phyloP scores from a whole-genome alignment of 2,888 invertebrate genomes.

The Athripsodes cinereus region DNA sequence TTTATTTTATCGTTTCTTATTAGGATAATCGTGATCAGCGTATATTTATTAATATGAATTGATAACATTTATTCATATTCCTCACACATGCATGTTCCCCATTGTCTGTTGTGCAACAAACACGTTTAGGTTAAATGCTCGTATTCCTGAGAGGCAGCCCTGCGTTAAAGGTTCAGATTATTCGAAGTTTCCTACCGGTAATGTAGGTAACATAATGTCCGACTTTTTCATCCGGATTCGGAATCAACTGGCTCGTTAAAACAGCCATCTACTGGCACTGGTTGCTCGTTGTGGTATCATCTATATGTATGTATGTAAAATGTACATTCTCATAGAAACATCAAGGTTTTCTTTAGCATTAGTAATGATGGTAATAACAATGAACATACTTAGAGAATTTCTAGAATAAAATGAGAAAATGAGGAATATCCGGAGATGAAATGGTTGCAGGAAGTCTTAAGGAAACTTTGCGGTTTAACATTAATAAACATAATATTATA shows the following conservation, averaged over 20 bases:
- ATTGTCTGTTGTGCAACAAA: no score
- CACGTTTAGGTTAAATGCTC: no score
- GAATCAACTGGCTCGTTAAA: slow-evolving; percentile 16
- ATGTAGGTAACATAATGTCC: slow-evolving; percentile 20
- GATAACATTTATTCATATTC: no score
- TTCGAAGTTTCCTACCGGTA: slow-evolving; percentile 14
- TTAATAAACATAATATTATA: neutral
- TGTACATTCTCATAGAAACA: neutral
- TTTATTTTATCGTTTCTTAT: no score
- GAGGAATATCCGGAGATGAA: slow-evolving; percentile 5
- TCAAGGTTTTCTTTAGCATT: neutral
- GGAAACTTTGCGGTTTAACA: neutral
- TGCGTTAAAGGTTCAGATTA: neutral
- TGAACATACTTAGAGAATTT: neutral
- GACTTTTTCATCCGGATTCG: slow-evolving; percentile 14
- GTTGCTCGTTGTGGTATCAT: neutral
- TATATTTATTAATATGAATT: no score
- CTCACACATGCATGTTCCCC: no score
- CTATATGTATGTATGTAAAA: no score
- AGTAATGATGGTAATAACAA: neutral
- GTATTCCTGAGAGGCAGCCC: neutral
- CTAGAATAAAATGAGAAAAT: slow-evolving; percentile 5
- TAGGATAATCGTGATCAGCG: no score
- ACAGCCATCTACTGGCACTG: slow-evolving; percentile 3
- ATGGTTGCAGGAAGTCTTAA: neutral